Conservation (phyloP, 2,888 invertebrate species). For the Cenopis cana region DNA sequence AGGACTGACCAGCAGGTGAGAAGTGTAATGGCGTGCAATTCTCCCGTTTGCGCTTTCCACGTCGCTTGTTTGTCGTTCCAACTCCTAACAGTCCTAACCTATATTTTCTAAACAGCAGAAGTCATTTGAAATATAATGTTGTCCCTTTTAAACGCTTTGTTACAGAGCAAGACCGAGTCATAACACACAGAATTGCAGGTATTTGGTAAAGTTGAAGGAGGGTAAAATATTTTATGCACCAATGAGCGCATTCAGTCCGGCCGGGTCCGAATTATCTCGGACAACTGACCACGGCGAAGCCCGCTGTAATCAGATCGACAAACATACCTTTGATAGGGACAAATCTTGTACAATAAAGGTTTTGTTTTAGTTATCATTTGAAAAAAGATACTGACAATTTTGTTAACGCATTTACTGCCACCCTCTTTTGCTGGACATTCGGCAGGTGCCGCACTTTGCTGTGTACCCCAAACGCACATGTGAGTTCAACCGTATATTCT, state of each 20-base stretch:
- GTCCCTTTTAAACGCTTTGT: slow-evolving; percentile 8
- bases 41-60: slow-evolving; percentile 72
- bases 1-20: slow-evolving; percentile 68
- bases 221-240: slow-evolving; percentile 82
- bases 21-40: slow-evolving; percentile 76
- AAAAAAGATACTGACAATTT: background rate
- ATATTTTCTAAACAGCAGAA: background rate
- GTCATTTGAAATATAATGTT: background rate
- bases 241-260: slow-evolving; percentile 69
- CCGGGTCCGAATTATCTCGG: slow-evolving; percentile 80
- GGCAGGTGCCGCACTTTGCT: no score
- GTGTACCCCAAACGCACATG: no score
- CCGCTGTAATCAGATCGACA: slow-evolving; percentile 78
- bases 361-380: slow-evolving; percentile 45
- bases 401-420: no score
- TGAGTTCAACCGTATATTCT: no score
- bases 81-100: slow-evolving; percentile 45
- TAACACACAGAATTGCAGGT: background rate
- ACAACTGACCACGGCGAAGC: slow-evolving; percentile 76
- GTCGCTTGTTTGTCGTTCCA: slow-evolving; percentile 57
- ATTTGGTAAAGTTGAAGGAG: slow-evolving; percentile 10
- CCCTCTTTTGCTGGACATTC: no score
- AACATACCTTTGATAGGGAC: slow-evolving; percentile 77
- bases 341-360: slow-evolving; percentile 61
- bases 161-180: slow-evolving; percentile 8